phyloP scores from a whole-genome alignment of 2,888 invertebrate species.

The Papilio demoleus region DNA sequence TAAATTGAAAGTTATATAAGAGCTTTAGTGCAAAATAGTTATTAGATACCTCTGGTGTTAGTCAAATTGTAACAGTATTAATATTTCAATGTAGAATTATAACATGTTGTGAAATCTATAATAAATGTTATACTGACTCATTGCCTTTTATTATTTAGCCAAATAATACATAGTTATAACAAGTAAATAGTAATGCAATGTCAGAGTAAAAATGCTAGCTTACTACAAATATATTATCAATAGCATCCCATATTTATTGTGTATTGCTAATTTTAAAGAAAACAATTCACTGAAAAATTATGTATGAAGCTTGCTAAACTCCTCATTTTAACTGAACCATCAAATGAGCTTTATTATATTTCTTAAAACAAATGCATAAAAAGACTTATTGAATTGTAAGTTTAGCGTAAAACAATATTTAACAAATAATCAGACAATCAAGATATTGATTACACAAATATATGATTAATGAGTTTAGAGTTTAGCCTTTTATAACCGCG shows the following conservation, averaged over 20 bases:
- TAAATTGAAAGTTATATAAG: constrained; percentile 69
- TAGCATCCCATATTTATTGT: background rate
- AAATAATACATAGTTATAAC: background rate
- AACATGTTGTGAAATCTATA: constrained; percentile 52
- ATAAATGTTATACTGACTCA: constrained; percentile 42
- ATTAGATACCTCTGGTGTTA: constrained; percentile 54
- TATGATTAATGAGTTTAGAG: constrained; percentile 21
- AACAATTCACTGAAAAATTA: background rate
- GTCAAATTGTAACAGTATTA: constrained; percentile 66
- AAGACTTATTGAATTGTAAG: background rate
- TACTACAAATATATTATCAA: background rate
- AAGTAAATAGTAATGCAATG: background rate
- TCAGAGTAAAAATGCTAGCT: background rate
- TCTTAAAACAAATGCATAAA: background rate
- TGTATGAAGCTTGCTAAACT: too few species aligned
- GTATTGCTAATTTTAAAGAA: background rate
- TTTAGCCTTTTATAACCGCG: constrained; percentile 98
- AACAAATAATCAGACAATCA: background rate
- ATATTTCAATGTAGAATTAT: constrained; percentile 63
- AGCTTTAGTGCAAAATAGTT: constrained; percentile 43
- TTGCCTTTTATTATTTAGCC: constrained; percentile 1
- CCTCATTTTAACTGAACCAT: background rate
- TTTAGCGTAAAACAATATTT: background rate
- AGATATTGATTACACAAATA: background rate
- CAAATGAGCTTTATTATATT: background rate